Evolutionary conservation across 2,797 vertebrate genomes (phyloP).

Genomic region (Microcaecilia unicolor): DNA sequence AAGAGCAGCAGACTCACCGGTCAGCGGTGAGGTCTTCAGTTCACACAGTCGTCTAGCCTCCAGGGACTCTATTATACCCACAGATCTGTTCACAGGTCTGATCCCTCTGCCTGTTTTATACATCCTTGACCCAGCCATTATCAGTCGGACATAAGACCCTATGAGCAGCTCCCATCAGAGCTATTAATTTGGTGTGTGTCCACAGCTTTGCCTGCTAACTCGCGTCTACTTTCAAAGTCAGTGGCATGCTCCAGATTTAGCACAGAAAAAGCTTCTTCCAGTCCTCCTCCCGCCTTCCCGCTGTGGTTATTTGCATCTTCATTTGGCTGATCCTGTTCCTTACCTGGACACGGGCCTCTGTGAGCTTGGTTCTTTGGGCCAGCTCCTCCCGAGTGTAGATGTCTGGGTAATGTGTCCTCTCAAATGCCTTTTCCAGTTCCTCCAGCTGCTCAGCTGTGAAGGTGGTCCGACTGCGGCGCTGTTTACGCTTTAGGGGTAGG

Average conservation of each 20-base stretch:
- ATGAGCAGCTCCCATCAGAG: conserved; percentile 11
- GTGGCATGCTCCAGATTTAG: no score
- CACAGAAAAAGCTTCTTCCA: no score
- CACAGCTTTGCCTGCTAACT: no score
- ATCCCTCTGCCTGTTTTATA: conserved; percentile 34
- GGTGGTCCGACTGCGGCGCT: conserved; percentile 93
- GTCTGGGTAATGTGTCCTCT: conserved; percentile 96
- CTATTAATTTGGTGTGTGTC: not conserved
- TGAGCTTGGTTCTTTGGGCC: conserved; percentile 94
- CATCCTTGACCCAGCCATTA: conserved; percentile 29
- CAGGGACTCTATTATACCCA: conserved; percentile 29
- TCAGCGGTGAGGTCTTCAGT: no score
- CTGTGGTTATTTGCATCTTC: no score
- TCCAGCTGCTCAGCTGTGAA: conserved; percentile 97
- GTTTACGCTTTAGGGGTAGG: conserved; percentile 92
- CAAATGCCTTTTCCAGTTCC: conserved; percentile 95
- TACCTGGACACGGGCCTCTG: conserved; percentile 93
- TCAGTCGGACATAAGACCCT: conserved; percentile 14
- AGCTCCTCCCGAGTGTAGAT: conserved; percentile 97
- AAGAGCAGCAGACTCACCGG: not conserved
- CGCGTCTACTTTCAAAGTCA: no score
- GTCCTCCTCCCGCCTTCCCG: no score
- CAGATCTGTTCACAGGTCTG: conserved; percentile 35
- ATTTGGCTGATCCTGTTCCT: not conserved
- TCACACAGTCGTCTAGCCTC: conserved; percentile 16